Evolutionary conservation across 1,140 invertebrate species (phyloP).

Genomic region (Diabrotica virgifera): DNA sequence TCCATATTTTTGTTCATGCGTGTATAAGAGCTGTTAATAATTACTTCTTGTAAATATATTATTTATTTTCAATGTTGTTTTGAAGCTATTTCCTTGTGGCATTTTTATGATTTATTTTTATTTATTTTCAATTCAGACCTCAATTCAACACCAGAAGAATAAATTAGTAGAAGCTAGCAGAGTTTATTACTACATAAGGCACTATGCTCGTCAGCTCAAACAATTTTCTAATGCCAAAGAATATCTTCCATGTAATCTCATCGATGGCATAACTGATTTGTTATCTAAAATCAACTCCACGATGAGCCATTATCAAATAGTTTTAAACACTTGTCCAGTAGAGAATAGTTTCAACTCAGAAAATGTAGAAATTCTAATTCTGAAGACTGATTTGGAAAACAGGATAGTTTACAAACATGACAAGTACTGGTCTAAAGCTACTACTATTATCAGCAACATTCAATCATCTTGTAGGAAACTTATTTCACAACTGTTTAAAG

Average conservation of each 20-base stretch:
- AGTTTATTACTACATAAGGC: conserved; percentile 50
- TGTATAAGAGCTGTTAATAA: no score
- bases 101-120: conserved; percentile 12
- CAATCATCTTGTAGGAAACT: conserved; percentile 49
- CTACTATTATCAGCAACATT: conserved; percentile 49
- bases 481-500: conserved; percentile 47
- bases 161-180: conserved; percentile 52
- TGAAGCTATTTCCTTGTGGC: no score
- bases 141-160: conserved; percentile 53
- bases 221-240: conserved; percentile 47
- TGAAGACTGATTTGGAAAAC: conserved; percentile 36
- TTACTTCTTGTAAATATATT: not conserved
- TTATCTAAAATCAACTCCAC: conserved; percentile 51
- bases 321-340: conserved; percentile 60
- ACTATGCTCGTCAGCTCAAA: conserved; percentile 46
- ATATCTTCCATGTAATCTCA: conserved; percentile 38
- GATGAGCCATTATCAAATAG: conserved; percentile 58
- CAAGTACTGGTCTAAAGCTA: conserved; percentile 50
- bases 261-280: conserved; percentile 50
- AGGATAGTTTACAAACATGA: conserved; percentile 51
- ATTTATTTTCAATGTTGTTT: no score
- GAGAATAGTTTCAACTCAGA: conserved; percentile 48
- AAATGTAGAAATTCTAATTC: conserved; percentile 49
- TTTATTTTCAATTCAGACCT: conserved; percentile 44
- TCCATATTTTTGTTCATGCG: no score